Evolutionary conservation across 2,888 invertebrate genomes (phyloP), one percentile per base, ranked within the genome.

Genomic region (Globia sparganii): DNA sequence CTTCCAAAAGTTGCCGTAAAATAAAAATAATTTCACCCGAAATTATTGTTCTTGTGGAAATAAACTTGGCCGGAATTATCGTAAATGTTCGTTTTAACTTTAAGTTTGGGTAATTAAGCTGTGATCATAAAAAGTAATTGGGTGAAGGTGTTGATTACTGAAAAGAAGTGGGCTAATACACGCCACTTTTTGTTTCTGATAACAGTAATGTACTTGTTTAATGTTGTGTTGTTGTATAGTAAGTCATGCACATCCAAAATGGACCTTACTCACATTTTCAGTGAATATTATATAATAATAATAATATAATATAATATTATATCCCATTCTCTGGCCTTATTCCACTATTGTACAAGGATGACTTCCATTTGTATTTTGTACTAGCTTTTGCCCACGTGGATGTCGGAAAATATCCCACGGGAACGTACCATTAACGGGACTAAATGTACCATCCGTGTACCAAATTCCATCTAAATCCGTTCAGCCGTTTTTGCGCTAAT

Each of bases 141-240:
- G 49, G n/a, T 40, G 15, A 43, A 82, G 34, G 83, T 83, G 86
- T 83, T 82, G 71, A 85, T 85, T 81, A 43, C 76, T 69, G 2
- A 64, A 67, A 78, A 34, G 28, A 72, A 81, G 31, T 65, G 64
- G 43, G 67, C n/a, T 13, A 43, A 15, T 46, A 68, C 81, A 85
- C 85, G 67, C 67, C 11, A 80, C 1, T 31, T 49, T 49, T 56
- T 43, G 49, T 59, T 84, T 21, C n/a, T 40, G 56, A 65, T 84
- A 61, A 72, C 59, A 53, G 21, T 78, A 25, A 69, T 69, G 3
- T 21, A 40, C 9, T 40, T 56, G 28, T 46, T 15, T 53, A 37
- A 37, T 37, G 4, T 37, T 37, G 37, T 37, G 37, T 37, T 37
- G 37, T 37, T 37, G 37, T 37, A 37, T 37, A 37, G 40, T 40